Evolutionary conservation across 2,888 invertebrate species (phyloP), one percentile per base, ranked within the genome.

Genomic region (Halictus ligatus): DNA sequence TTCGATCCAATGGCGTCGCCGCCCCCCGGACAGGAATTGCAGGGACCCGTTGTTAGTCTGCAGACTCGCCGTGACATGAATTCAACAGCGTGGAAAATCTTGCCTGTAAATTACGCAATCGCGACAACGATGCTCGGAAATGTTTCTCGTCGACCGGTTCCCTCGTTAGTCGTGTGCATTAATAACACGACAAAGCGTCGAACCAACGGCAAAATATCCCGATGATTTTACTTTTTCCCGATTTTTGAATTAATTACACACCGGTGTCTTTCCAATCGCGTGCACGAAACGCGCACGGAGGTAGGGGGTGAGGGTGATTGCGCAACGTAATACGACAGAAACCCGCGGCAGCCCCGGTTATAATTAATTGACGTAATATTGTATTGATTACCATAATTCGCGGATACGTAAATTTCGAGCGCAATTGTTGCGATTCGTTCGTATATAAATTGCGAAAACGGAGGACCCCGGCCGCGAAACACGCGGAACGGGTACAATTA

Each of bases 21-120:
- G 46, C 76, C 48, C 6, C 10, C 6, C 54, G 18, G 43, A 8
- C 29, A 50, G 43, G 58, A 86, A 60, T 81, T 54, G 46, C 75
- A 48, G 78, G 74, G 81, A 84, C 25, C n/a, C 60, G 29, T 58
- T 35, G 60, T 46, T 29, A 80, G 21, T 25, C 50, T 8, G 12
- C 29, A 18, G 78, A 13, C 15, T 54, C 21, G 35, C 81, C 78
- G 6, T 85, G 86, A 85, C 86, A 78, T 60, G 73, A 60, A 86
- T 78, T 85, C 85, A 81, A 13, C 81, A 40, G 78, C 75, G 73
- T 76, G 86, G 86, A 86, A 86, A 85, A 85, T 84, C 48, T 64
- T 76, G 46, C 46, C 35, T 58, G 81, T 3, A 40, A 78, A 79
- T 85, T 84, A 76, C 43, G 73, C 85, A 84, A 85, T 80, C 67